Evolutionary conservation across 2,888 invertebrate species (phyloP).

Genomic region (Microctonus brassicae): DNA sequence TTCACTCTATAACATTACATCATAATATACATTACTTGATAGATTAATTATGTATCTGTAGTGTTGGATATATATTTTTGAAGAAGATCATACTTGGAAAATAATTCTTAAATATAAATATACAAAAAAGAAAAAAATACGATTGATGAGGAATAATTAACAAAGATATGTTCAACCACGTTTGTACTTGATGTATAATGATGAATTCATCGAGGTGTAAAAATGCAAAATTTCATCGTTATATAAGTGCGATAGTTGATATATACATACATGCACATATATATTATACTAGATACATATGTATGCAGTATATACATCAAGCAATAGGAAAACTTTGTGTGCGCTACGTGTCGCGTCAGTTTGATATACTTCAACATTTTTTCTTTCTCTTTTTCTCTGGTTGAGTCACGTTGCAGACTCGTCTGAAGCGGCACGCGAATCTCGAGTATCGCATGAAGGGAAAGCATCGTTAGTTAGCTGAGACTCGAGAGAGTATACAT

Average conservation of each 20-base stretch:
- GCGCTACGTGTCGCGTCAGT: constrained; percentile 14
- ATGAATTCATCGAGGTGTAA: constrained; percentile 21
- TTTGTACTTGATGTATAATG: constrained; percentile 13
- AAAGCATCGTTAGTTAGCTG: constrained; percentile 65
- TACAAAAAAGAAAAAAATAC: background rate
- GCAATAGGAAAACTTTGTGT: background rate
- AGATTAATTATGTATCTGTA: too few relatives aligned
- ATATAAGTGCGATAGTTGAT: background rate
- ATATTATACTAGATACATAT: background rate
- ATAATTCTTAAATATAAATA: too few relatives aligned
- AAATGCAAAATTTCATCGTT: background rate
- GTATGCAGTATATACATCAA: too few relatives aligned
- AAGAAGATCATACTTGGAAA: too few relatives aligned
- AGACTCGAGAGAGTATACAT: constrained; percentile 54
- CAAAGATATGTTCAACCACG: background rate
- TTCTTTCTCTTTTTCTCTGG: background rate
- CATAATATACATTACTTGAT: too few relatives aligned
- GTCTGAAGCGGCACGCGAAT: constrained; percentile 48
- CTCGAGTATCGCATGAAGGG: constrained; percentile 55
- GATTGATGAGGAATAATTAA: constrained; percentile 5
- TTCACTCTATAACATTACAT: background rate
- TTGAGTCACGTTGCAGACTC: constrained; percentile 51
- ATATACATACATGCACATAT: background rate
- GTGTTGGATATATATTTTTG: too few relatives aligned
- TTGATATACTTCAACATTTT: constrained; percentile 5